Conservation (phyloP, 2,113 vertebrate genomes). For the Eubucco bourcierii region DNA sequence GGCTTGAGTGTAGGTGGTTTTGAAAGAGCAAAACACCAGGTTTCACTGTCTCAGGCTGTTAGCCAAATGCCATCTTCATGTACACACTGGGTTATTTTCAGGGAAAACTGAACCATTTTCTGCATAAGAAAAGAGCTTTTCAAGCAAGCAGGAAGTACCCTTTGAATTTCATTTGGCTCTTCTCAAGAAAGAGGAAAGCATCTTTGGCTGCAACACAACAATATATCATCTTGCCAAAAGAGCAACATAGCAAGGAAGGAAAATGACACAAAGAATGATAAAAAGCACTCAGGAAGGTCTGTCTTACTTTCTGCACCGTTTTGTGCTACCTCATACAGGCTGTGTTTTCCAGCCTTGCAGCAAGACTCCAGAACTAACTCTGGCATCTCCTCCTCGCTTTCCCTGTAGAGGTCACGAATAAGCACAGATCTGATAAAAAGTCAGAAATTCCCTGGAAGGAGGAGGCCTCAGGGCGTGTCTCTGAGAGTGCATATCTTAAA, state of each 20-base stretch:
- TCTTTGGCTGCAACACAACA: neutral
- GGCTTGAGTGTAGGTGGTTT: neutral
- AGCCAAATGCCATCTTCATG: neutral
- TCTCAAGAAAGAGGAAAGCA: neutral
- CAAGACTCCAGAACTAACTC: neutral
- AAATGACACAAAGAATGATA: neutral
- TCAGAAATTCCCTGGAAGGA: neutral
- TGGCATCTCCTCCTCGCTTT: neutral
- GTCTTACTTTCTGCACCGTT: neutral
- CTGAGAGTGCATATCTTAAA: neutral
- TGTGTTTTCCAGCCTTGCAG: neutral
- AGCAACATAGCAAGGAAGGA: neutral
- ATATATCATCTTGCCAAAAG: neutral
- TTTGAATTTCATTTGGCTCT: neutral
- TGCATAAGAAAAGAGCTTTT: neutral
- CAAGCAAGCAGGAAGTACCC: neutral
- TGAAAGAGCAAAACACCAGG: neutral
- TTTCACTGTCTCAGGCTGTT: neutral
- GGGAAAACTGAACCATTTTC: neutral
- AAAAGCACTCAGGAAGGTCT: neutral
- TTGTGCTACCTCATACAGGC: neutral
- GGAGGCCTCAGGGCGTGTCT: neutral
- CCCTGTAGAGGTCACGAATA: accelerated
- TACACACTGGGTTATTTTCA: neutral
- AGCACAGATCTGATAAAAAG: neutral